Base-by-base conservation (phyloP, 1,140 invertebrate species). In the Zaprionus africanus region DNA sequence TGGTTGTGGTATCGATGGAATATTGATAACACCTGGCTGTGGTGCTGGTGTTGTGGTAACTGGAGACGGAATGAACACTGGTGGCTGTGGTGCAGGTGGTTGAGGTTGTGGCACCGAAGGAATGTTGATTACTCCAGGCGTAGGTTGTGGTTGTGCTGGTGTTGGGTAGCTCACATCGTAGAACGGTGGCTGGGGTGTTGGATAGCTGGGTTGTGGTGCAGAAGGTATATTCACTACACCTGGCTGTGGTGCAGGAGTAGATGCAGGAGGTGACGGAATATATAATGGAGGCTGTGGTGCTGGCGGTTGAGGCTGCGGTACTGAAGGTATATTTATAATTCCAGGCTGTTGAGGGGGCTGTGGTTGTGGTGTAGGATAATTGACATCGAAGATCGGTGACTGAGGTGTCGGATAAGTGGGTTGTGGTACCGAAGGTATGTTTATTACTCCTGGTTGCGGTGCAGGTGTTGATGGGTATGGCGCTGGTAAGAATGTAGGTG, bases 191-290 rank as follows among this genome's bases (percentile, higher is more conserved):
- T 71, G 81, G 11, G 58, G 41, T 13, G 49, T 15, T n/a, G 62
- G 31, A 41, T 63, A 71, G 3, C 24, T 54, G 4, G 81, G 81
- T 17, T 72, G 67, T 5, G 64, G 81, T 3, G 34, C 13, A 0
- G 82, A 81, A 1, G 81, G 78, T 15, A 85, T 76, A 24, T 85
- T 85, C 0, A 82, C 22, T 6, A 82, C 64, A 9, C 62, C 63
- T 2, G 82, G 70, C 11, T 57, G 24, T 38, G 34, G 61, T n/a
- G 60, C 34, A 19, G 57, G 24, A 9, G 51, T 53, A 24, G 38
- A 31, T 1, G 59, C 31, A 2, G 78, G 61, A 41, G 64, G 9
- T 12, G 51, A 43, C 1, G 58, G 34, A 4, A 64, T 28, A 38
- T 63, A 11, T 11, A 63, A 12, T 11, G 74, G 60, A 11, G 43